phyloP scores from a whole-genome alignment of 2,797 vertebrate species.

The Cuniculus paca region DNA sequence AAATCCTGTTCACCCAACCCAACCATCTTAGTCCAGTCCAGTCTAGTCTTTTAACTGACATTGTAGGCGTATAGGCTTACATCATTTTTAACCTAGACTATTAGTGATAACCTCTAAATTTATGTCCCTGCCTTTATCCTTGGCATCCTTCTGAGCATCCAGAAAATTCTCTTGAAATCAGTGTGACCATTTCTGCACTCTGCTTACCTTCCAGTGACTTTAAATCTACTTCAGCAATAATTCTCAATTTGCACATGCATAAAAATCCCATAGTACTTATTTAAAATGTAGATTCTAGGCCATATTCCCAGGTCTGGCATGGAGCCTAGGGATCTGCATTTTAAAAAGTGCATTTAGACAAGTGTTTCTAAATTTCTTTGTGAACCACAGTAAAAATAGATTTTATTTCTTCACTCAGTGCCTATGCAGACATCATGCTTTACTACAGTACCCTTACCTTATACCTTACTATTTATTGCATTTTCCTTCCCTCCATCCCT shows the following conservation, averaged over 20 bases:
- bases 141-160: not conserved
- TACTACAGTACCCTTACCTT: not conserved
- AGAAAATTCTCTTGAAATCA: not conserved
- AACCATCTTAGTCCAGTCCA: not conserved
- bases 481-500: not conserved
- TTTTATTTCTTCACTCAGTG: conserved; percentile 3
- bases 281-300: conserved; percentile 36
- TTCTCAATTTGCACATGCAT: not conserved
- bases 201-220: not conserved
- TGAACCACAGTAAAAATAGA: not conserved
- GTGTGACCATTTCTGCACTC: not conserved
- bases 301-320: not conserved
- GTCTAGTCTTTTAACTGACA: not conserved
- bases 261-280: not conserved
- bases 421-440: not conserved
- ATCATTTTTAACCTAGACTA: not conserved
- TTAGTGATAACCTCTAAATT: not conserved
- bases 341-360: not conserved
- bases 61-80: not conserved
- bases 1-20: not conserved
- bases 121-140: not conserved
- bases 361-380: not conserved
- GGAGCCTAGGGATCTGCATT: not conserved
- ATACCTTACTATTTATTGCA: not conserved
- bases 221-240: not conserved